A percentile compares a stretch with the other conserved stretches of the same genome.
These are phyloP conservation scores for Ochropleura plecta DNA, from an alignment of 2,888 invertebrate species.

Conservation along the genomic window DNA sequence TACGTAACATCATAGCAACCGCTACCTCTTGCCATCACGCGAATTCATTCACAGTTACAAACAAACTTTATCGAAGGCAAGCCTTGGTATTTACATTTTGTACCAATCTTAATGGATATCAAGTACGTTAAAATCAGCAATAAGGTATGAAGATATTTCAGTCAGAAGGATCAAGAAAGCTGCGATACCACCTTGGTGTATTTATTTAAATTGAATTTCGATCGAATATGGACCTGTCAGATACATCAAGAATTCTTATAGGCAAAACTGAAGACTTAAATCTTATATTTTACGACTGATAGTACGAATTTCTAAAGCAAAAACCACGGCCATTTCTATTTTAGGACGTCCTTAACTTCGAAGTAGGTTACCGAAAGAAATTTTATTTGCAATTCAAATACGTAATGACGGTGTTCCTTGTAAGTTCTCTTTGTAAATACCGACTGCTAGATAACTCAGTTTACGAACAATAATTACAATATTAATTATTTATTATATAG, in stretches of 20 bases:
- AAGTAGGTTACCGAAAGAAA: conserved; percentile 36
- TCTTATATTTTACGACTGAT: conserved; percentile 15
- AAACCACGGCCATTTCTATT: conserved; percentile 16
- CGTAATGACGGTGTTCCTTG: conserved; percentile 32
- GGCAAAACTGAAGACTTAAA: not conserved
- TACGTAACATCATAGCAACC: conserved; percentile 61
- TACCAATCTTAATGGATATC: conserved; percentile 64
- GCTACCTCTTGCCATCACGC: conserved; percentile 55
- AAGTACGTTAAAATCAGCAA: conserved; percentile 55
- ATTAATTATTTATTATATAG: conserved; percentile 47
- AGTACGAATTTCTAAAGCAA: conserved; percentile 27
- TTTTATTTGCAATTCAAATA: conserved; percentile 46
- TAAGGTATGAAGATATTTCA: conserved; percentile 41
- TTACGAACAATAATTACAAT: conserved; percentile 48
- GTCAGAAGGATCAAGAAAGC: conserved; percentile 36
- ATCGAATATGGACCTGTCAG: conserved; percentile 4
- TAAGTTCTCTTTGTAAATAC: conserved; percentile 47
- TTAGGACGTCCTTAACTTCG: conserved; percentile 5
- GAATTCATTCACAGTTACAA: conserved; percentile 64
- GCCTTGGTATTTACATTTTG: conserved; percentile 68
- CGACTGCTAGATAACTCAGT: conserved; percentile 55
- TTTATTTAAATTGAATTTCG: conserved; percentile 27
- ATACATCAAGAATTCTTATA: conserved; percentile 26
- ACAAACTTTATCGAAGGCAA: conserved; percentile 58
- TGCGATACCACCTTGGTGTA: conserved; percentile 35